phyloP scores from a whole-genome alignment of 2,113 vertebrate species.

The Plecotus auritus region DNA sequence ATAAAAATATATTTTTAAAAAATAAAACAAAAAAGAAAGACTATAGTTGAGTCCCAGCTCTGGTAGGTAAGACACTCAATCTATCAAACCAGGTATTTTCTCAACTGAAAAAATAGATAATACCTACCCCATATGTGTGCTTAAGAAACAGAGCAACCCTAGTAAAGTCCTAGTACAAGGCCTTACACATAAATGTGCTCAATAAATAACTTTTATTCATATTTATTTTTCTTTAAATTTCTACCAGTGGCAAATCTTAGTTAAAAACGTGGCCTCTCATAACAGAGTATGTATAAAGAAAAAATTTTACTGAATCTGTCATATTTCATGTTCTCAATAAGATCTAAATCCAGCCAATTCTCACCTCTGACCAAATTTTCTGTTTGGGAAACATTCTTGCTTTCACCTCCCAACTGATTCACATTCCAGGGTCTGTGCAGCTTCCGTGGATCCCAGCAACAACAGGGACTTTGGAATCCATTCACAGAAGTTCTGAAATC shows the following conservation, averaged over 20 bases:
- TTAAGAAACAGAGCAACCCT: neutral
- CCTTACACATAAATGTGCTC: neutral
- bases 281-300: neutral
- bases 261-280: neutral
- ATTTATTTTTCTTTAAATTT: neutral
- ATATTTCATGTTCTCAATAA: slow-evolving; percentile 18
- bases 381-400: neutral
- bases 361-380: slow-evolving; percentile 15
- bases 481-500: slow-evolving; percentile 48
- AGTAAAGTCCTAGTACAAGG: neutral
- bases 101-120: neutral
- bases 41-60: neutral
- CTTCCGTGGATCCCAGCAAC: neutral
- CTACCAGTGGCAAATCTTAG: neutral
- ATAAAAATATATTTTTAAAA: neutral
- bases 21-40: neutral
- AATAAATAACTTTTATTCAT: neutral
- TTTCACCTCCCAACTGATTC: neutral
- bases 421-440: neutral
- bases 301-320: neutral
- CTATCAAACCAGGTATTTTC: neutral
- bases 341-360: neutral
- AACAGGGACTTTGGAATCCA: neutral
- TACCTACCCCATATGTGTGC: neutral
- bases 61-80: neutral